Percentiles rank a stretch among this genome's conserved stretches.
These are phyloP conservation scores for Dendronephthya gigantea DNA, from an alignment of 64 coral and sea anemone species.

Conservation along the genomic window DNA sequence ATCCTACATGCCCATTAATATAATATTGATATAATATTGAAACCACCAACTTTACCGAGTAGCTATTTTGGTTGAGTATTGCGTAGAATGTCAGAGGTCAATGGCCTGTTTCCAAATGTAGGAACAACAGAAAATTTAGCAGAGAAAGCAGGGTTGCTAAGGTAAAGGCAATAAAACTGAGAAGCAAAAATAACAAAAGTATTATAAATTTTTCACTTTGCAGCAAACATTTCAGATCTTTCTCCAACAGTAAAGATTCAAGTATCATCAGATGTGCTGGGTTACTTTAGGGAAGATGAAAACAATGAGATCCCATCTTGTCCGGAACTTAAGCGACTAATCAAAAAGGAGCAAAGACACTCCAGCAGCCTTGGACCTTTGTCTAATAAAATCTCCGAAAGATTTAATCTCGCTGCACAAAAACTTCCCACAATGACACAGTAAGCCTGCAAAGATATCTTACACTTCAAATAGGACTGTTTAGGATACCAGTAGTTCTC, in stretches of 20 bases:
- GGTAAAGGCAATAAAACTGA: too few species aligned
- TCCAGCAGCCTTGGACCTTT: slow-evolving; percentile 33
- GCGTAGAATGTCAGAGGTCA: too few species aligned
- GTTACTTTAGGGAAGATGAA: slow-evolving; percentile 34
- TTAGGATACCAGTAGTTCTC: too few species aligned
- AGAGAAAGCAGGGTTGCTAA: too few species aligned
- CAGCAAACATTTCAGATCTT: neutral
- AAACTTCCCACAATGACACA: slow-evolving; percentile 32
- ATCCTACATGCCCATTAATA: too few species aligned
- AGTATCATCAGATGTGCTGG: slow-evolving; percentile 46
- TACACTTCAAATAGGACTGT: too few species aligned
- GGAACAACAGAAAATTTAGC: too few species aligned
- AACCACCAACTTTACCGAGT: too few species aligned
- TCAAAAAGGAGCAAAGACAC: slow-evolving; percentile 27
- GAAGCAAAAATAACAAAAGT: too few species aligned
- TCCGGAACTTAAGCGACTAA: neutral
- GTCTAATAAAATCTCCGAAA: slow-evolving; percentile 40
- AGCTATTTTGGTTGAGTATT: too few species aligned
- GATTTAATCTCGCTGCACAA: slow-evolving; percentile 30
- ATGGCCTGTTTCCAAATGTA: too few species aligned
- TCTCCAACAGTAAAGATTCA: neutral
- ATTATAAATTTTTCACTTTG: neutral
- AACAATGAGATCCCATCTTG: slow-evolving; percentile 28
- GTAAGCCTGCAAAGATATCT: slow-evolving; percentile 38
- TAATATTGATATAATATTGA: too few species aligned